These are phyloP conservation scores for Paramuricea clavata DNA, from an alignment of 92 coral and sea anemone species.

Conservation along the genomic window DNA sequence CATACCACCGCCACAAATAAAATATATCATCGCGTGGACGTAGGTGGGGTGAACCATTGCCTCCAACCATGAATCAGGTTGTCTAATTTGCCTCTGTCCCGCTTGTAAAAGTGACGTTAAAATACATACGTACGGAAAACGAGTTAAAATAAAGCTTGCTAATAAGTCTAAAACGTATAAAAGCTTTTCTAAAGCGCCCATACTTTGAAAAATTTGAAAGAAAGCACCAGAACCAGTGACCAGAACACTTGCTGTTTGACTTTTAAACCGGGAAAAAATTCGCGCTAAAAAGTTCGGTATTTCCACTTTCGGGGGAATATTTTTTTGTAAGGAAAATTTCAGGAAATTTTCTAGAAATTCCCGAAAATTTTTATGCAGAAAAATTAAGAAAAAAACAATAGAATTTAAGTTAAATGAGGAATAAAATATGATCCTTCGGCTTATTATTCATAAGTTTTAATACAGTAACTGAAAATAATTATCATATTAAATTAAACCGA, in stretches of 20 bases:
- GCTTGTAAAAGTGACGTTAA: constrained; percentile 79
- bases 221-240: neutral
- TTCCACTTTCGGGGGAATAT: neutral
- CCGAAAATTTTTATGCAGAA: too few species aligned
- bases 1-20: constrained; percentile 95
- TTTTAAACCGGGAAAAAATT: constrained; percentile 4
- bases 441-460: too few species aligned
- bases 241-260: neutral
- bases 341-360: too few species aligned
- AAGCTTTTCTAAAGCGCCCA: constrained; percentile 80
- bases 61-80: constrained; percentile 42
- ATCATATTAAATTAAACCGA: too few species aligned
- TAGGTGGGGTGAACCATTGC: constrained; percentile 64
- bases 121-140: constrained; percentile 89
- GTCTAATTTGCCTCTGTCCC: constrained; percentile 63
- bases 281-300: constrained; percentile 1
- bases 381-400: too few species aligned
- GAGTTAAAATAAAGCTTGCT: constrained; percentile 86
- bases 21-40: constrained; percentile 79
- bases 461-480: too few species aligned
- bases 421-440: too few species aligned
- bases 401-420: too few species aligned
- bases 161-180: constrained; percentile 76
- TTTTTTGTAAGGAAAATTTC: too few species aligned
- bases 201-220: constrained; percentile 30